phyloP scores from a whole-genome alignment of 1,140 invertebrate genomes.

The Meteorus sp. region DNA sequence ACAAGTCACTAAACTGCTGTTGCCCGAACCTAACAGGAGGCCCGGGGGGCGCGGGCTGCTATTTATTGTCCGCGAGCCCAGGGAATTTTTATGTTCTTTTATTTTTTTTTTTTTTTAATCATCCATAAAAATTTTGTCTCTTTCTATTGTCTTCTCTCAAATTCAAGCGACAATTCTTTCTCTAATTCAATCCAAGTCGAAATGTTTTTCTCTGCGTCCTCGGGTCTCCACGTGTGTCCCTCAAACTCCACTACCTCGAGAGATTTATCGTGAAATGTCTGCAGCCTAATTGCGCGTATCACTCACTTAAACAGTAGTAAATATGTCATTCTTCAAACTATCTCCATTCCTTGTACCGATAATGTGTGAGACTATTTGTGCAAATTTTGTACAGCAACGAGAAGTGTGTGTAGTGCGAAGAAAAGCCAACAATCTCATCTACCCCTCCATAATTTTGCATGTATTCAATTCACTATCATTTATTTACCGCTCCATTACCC shows the following conservation, averaged over 20 bases:
- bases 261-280: too few species aligned
- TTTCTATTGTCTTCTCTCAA: background rate
- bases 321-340: background rate
- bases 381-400: conserved; percentile 21
- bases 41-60: conserved; percentile 15
- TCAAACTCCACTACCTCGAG: conserved; percentile 22
- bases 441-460: conserved; percentile 5
- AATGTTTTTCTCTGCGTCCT: background rate
- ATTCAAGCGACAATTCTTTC: conserved; percentile 9
- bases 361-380: conserved; percentile 4
- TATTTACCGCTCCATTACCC: background rate
- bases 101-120: conserved; percentile 20
- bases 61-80: conserved; percentile 15
- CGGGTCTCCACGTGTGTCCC: conserved; percentile 23
- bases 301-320: background rate
- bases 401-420: conserved; percentile 16
- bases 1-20: conserved; percentile 61
- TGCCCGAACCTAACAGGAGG: conserved; percentile 37
- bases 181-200: background rate
- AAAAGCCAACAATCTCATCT: conserved; percentile 12
- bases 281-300: too few species aligned
- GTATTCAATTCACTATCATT: conserved; percentile 17
- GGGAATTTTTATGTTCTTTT: conserved; percentile 14
- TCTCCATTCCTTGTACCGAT: conserved; percentile 13
- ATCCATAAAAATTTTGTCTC: background rate